Evolutionary conservation across 2,888 invertebrate genomes (phyloP).

Genomic region (Drosophila tanythrix): DNA sequence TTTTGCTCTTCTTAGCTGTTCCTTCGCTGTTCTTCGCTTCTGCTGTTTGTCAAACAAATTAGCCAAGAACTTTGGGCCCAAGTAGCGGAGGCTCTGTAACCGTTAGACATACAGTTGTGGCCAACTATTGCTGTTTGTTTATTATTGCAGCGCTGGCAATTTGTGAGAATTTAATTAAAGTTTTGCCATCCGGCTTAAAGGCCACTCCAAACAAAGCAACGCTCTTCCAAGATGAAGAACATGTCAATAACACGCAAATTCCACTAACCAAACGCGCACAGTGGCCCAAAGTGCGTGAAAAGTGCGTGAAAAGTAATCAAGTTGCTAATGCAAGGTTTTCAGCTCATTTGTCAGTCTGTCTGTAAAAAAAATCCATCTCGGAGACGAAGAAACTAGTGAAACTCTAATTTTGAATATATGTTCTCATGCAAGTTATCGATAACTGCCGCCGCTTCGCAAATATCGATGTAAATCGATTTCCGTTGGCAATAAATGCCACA

Average conservation of each 20-base stretch:
- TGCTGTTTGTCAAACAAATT: constrained; percentile 67
- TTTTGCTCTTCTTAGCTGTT: background rate
- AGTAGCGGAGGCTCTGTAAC: constrained; percentile 8
- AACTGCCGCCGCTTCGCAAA: too few species aligned
- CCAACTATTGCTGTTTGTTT: constrained; percentile 64
- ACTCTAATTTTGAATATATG: too few species aligned
- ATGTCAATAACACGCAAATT: constrained; percentile 36
- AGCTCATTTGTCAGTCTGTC: too few species aligned
- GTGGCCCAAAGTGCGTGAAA: background rate
- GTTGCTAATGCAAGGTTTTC: background rate
- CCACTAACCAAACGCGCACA: constrained; percentile 13
- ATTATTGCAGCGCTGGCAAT: constrained; percentile 52
- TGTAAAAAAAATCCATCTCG: too few species aligned
- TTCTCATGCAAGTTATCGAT: too few species aligned
- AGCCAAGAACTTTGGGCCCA: constrained; percentile 61
- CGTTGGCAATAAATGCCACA: too few species aligned
- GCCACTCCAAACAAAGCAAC: background rate
- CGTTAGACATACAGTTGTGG: constrained; percentile 20
- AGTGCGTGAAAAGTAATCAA: background rate
- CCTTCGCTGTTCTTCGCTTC: too few species aligned
- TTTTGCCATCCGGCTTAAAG: constrained; percentile 44
- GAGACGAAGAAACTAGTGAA: too few species aligned
- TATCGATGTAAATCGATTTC: too few species aligned
- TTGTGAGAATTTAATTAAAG: constrained; percentile 70
- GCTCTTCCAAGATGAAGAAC: constrained; percentile 7